Percentiles rank a stretch among this genome's conserved stretches.
These are phyloP conservation scores for Eupithecia inturbata DNA, from an alignment of 2,888 invertebrate genomes.

Conservation along the genomic window DNA sequence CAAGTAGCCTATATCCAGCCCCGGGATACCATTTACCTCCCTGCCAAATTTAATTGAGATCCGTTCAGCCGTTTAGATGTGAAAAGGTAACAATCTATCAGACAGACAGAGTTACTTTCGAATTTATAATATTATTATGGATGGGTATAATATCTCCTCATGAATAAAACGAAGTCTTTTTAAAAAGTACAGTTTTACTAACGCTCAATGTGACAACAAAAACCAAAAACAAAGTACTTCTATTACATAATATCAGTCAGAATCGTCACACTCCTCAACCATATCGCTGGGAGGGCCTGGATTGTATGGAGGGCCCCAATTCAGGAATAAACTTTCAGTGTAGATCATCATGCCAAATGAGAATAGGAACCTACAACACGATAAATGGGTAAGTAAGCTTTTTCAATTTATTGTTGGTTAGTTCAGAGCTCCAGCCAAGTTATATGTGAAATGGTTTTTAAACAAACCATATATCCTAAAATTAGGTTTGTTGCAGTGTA, in stretches of 20 bases:
- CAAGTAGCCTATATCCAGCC: too few species aligned
- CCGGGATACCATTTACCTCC: too few species aligned
- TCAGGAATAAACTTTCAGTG: constrained; percentile 65
- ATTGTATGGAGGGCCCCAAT: constrained; percentile 64
- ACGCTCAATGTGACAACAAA: neutral
- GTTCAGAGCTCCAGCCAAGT: neutral
- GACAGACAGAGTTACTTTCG: too few species aligned
- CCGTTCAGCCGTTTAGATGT: too few species aligned
- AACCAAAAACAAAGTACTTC: neutral
- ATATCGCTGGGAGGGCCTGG: constrained; percentile 75
- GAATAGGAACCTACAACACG: constrained; percentile 63
- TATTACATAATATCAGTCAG: constrained; percentile 30
- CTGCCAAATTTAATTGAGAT: too few species aligned
- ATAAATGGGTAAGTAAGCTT: neutral
- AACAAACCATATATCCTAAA: too few species aligned
- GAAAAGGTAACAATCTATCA: too few species aligned
- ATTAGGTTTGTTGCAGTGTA: too few species aligned
- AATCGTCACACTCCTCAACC: constrained; percentile 70
- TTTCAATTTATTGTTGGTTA: neutral
- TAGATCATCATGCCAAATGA: constrained; percentile 64
- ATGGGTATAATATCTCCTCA: too few species aligned
- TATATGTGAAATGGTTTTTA: too few species aligned
- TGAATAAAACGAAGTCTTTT: neutral
- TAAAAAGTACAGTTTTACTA: neutral
- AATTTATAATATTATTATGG: too few species aligned